Evolutionary conservation across 2,113 vertebrate species (phyloP).

Genomic region (Dascyllus trimaculatus): DNA sequence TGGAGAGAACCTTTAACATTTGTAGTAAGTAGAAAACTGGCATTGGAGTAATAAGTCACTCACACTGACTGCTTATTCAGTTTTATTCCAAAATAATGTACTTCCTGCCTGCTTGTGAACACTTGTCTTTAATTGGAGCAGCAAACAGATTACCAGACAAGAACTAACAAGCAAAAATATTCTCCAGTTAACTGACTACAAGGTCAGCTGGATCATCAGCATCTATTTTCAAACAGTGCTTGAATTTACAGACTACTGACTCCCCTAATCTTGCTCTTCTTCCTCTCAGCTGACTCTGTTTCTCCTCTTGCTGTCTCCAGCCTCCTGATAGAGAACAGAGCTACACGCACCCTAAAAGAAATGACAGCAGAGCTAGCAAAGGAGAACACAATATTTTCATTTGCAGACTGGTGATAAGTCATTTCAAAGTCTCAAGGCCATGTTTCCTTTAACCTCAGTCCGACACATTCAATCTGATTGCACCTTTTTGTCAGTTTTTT

Average conservation of each 20-base stretch:
- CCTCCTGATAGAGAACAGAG: conserved; percentile 31
- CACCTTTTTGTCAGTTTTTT: background rate
- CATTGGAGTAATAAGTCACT: conserved; percentile 1
- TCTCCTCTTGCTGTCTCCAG: background rate
- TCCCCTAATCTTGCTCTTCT: background rate
- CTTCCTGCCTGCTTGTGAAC: conserved; percentile 5
- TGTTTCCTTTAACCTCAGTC: conserved; percentile 8
- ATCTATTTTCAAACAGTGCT: conserved; percentile 26
- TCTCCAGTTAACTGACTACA: conserved; percentile 31
- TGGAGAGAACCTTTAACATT: too few species aligned
- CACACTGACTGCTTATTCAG: background rate
- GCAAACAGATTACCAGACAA: conserved; percentile 7
- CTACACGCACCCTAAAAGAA: conserved; percentile 22
- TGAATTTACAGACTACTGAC: conserved; percentile 1
- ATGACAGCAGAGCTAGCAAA: background rate
- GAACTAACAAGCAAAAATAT: conserved; percentile 17
- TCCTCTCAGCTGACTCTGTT: conserved; percentile 3
- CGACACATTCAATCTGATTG: background rate
- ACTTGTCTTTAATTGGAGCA: conserved; percentile 26
- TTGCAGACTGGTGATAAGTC: background rate
- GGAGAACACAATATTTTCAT: conserved; percentile 16
- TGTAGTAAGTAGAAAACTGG: too few species aligned
- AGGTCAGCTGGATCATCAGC: conserved; percentile 18
- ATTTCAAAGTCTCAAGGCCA: background rate
- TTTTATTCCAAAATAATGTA: conserved; percentile 13